Conservation (phyloP, 2,113 vertebrate species). For the Psophia crepitans region DNA sequence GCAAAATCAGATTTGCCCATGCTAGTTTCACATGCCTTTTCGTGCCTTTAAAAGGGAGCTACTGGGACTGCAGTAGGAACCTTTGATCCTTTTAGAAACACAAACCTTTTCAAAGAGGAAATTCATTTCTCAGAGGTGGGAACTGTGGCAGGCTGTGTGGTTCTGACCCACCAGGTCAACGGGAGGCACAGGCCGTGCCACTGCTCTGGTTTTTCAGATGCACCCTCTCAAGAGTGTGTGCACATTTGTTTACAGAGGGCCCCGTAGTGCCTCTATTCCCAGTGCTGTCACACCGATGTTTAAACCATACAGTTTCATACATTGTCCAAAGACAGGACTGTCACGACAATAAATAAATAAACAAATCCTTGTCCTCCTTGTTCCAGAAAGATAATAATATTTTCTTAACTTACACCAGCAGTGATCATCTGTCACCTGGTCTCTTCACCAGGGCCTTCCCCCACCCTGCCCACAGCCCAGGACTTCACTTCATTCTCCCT, state of each 20-base stretch:
- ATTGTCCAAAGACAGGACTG: neutral
- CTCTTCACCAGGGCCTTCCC: accelerated
- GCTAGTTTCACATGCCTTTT: neutral
- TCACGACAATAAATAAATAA: neutral
- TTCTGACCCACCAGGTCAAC: neutral
- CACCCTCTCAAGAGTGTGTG: accelerated
- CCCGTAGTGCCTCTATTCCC: neutral
- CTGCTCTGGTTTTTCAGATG: neutral
- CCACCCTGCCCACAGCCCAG: neutral
- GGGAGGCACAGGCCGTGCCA: accelerated
- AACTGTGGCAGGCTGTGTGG: neutral
- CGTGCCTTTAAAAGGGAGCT: neutral
- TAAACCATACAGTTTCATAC: neutral
- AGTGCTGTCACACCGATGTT: neutral
- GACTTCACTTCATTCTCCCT: neutral
- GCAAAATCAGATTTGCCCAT: neutral
- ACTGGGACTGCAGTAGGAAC: neutral
- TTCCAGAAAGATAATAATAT: neutral
- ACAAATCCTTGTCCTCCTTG: neutral
- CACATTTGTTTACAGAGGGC: neutral
- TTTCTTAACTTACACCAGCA: neutral
- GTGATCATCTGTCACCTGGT: neutral
- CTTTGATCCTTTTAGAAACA: neutral
- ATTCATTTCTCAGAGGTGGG: neutral
- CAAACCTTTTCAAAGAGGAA: neutral